Base-by-base conservation (phyloP, 2,888 invertebrate genomes). In the Cotesia congregata region DNA sequence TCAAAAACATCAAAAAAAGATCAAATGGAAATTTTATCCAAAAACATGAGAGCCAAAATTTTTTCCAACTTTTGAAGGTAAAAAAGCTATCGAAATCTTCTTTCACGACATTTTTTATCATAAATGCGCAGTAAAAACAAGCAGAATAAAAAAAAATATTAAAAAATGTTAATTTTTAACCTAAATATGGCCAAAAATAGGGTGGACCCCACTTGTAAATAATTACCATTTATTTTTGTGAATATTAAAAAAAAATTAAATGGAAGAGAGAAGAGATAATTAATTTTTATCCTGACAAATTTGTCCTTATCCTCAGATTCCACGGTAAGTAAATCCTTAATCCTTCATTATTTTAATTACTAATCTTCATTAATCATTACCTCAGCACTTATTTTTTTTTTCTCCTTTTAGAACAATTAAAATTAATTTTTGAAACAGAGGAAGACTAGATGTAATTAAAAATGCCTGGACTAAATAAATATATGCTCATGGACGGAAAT, bases 261-360 rank as follows among this genome's bases (percentile, higher is more conserved):
- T 12, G 1, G 12, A 50, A 50, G 50, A 50, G 3, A 50, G 50
- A 50, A 7, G 50, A 20, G 62, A 62, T 62, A 20, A 17, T 20
- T 7, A 50, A 50, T 50, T 50, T 50, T 50, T 50, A 50, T 50
- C 50, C 50, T 50, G 50, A 50, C 12, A 50, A 50, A 50, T 50
- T 50, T 50, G 50, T 50, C 50, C 50, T 50, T 12, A 50, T 50
- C 50, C 50, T 50, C 9, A 50, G 9, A 6, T 50, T 50, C 50
- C 50, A 50, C 50, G 50, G 50, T 50, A 50, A 50, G 50, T 50
- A 50, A 12, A 50, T 50, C 50, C 50, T 50, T 50, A 60, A 15
- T 15, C 17, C 17, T 62, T 62, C 17, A 20, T 17, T 62, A 67
- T 67, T 39, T 67, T 6, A 67, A 38, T 67, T 30, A 64, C 64